phyloP scores from a whole-genome alignment of 2,888 invertebrate genomes.

The Drosophila subquinaria region DNA sequence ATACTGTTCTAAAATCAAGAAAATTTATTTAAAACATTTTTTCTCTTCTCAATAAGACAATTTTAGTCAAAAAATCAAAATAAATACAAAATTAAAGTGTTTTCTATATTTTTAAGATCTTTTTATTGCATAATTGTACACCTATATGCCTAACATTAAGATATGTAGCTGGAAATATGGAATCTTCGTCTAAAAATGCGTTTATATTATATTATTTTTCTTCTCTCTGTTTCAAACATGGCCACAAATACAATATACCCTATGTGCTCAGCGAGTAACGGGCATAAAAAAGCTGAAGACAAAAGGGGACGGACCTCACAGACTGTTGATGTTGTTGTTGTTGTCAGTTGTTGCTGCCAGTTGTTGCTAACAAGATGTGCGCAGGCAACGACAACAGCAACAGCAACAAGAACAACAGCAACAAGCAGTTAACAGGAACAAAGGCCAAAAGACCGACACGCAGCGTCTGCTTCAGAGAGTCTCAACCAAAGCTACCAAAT shows the following conservation, averaged over 20 bases:
- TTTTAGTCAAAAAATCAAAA: no score
- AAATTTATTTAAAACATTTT: no score
- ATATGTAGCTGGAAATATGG: not conserved
- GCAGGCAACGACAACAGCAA: constrained; percentile 60
- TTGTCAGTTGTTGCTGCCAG: constrained; percentile 28
- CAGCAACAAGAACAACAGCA: constrained; percentile 51
- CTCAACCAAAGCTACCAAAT: constrained; percentile 24
- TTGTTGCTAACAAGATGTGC: constrained; percentile 74
- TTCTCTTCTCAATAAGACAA: no score
- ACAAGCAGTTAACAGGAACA: constrained; percentile 68
- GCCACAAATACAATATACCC: not conserved
- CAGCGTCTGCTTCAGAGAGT: constrained; percentile 18
- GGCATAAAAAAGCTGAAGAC: not conserved
- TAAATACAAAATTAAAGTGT: no score
- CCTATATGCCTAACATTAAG: no score
- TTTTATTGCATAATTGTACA: no score
- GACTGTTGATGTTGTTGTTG: constrained; percentile 14
- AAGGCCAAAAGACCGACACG: constrained; percentile 74
- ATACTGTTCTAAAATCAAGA: no score
- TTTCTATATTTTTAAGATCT: no score
- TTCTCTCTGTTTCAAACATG: not conserved
- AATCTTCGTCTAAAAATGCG: not conserved
- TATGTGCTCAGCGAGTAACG: not conserved
- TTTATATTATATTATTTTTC: no score
- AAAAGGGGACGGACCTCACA: constrained; percentile 48